Percentiles rank a stretch among this genome's conserved stretches.
phyloP scores from a whole-genome alignment of 1,140 invertebrate species.

The Marisa cornuarietis region DNA sequence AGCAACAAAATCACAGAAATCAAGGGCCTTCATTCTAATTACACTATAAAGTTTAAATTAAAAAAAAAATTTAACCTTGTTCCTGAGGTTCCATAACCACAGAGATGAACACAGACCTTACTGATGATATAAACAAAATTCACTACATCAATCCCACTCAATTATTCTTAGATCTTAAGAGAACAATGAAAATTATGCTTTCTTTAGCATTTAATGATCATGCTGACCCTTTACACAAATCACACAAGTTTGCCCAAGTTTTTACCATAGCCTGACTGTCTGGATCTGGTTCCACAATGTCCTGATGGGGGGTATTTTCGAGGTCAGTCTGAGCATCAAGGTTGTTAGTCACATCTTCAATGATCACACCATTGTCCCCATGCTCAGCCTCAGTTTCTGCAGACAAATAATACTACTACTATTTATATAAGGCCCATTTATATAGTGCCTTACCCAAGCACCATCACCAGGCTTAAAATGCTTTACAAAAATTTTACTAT shows the following conservation, averaged over 20 bases:
- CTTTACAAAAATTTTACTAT: too few relatives aligned
- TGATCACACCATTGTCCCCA: constrained; percentile 74
- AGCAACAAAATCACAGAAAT: neutral
- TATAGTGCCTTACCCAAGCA: too few relatives aligned
- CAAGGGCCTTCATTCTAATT: neutral
- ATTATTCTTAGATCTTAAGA: too few relatives aligned
- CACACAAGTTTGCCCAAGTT: neutral
- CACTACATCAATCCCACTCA: too few relatives aligned
- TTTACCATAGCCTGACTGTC: constrained; percentile 23
- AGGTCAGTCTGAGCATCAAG: constrained; percentile 36
- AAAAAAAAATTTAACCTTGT: neutral
- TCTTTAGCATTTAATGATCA: too few relatives aligned
- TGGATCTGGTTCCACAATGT: constrained; percentile 46
- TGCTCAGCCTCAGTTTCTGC: constrained; percentile 20
- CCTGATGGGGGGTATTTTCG: constrained; percentile 47
- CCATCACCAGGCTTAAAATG: too few relatives aligned
- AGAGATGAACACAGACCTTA: too few relatives aligned
- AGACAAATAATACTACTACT: neutral
- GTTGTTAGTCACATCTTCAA: constrained; percentile 67
- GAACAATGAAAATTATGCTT: too few relatives aligned
- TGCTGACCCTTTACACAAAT: neutral
- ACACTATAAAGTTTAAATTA: neutral
- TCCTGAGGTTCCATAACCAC: neutral
- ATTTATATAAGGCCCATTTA: too few relatives aligned
- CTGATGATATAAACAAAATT: too few relatives aligned